Evolutionary conservation across 2,888 invertebrate species (phyloP).

Genomic region (Harpalus rufipes): DNA sequence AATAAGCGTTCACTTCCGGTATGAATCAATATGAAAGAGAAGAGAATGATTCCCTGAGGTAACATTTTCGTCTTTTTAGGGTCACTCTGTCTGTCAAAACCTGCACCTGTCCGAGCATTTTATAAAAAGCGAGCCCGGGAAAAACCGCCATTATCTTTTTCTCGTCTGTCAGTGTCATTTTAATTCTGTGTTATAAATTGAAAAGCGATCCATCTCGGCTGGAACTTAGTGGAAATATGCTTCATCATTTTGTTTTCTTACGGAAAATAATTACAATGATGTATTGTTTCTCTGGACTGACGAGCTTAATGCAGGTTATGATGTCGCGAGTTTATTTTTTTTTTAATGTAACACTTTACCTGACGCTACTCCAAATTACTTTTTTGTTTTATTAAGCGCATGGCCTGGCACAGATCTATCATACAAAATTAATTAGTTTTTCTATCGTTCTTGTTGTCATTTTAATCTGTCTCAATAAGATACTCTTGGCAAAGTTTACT

Average conservation of each 20-base stretch:
- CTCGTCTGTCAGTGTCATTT: slow-evolving; percentile 57
- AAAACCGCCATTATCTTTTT: slow-evolving; percentile 46
- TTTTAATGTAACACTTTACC: slow-evolving; percentile 1
- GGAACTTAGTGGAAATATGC: slow-evolving; percentile 2
- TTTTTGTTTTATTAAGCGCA: background rate
- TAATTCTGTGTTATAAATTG: slow-evolving; percentile 40
- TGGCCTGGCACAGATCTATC: background rate
- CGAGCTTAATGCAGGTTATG: slow-evolving; percentile 23
- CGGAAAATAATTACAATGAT: slow-evolving; percentile 47
- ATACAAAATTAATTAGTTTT: background rate
- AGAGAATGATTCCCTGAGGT: background rate
- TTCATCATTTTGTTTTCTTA: slow-evolving; percentile 35
- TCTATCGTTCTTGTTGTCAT: background rate
- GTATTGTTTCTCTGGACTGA: slow-evolving; percentile 36
- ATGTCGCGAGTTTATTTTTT: background rate
- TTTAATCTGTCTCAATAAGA: background rate
- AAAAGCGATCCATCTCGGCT: slow-evolving; percentile 38
- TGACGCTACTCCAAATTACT: background rate
- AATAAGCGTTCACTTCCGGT: slow-evolving; percentile 26
- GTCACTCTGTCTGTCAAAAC: slow-evolving; percentile 39
- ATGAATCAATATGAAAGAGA: slow-evolving; percentile 21
- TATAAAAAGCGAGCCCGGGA: slow-evolving; percentile 1
- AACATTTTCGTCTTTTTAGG: slow-evolving; percentile 20
- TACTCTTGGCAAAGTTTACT: background rate
- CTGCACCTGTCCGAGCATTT: background rate